Evolutionary conservation across 2,888 invertebrate species (phyloP).

Genomic region (Catotricha subobsoleta): DNA sequence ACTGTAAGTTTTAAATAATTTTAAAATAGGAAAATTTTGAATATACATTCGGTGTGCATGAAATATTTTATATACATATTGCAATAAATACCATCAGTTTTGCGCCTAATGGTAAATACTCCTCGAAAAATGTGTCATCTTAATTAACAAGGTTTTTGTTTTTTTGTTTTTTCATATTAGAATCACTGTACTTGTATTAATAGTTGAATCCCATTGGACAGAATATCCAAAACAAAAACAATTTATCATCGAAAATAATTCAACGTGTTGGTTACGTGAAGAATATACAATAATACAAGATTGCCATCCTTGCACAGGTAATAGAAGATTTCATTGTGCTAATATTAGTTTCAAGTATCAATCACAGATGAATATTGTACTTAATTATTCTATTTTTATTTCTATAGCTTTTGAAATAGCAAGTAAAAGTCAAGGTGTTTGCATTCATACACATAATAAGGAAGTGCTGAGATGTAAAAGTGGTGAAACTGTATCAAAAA

Average conservation of each 20-base stretch:
- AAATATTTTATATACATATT: constrained; percentile 3
- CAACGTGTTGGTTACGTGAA: constrained; percentile 58
- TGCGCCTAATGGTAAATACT: not conserved
- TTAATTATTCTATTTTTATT: not conserved
- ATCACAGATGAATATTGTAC: not conserved
- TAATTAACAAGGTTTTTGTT: constrained; percentile 2
- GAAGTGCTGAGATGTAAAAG: constrained; percentile 64
- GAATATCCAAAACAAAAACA: constrained; percentile 39
- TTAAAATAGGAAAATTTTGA: not conserved
- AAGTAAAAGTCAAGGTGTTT: constrained; percentile 64
- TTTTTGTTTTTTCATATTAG: constrained; percentile 30
- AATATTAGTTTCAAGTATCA: not conserved
- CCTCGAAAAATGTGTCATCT: not conserved
- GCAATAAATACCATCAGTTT: no score
- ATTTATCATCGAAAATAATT: constrained; percentile 56
- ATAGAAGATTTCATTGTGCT: not conserved
- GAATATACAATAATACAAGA: constrained; percentile 51
- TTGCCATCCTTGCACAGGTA: constrained; percentile 73
- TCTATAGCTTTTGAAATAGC: constrained; percentile 54
- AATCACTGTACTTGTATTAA: constrained; percentile 60
- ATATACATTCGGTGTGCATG: not conserved
- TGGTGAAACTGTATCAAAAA: constrained; percentile 63
- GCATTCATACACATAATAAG: constrained; percentile 66
- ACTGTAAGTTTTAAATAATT: constrained; percentile 37
- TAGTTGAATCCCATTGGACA: constrained; percentile 62